Base-by-base conservation (phyloP, 2,888 invertebrate genomes). In the Spicauda simplicius region DNA sequence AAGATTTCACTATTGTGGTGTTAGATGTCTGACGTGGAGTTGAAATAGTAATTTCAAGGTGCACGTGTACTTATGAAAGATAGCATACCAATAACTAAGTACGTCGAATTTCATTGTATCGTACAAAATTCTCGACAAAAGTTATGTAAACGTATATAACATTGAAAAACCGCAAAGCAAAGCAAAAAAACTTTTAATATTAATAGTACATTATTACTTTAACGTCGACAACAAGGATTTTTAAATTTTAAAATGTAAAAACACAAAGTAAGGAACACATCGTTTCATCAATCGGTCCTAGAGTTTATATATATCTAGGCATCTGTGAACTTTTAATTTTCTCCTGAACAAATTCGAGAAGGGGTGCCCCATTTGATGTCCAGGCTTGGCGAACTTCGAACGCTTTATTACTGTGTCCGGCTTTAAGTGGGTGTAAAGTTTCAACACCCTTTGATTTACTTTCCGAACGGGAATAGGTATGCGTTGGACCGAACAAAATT, bases 401-500 rank as follows among this genome's bases (percentile, higher is more conserved):
- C 91, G 91, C 87, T 93, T 93, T 92, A 93, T 93, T 92, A 92
- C 92, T 89, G 91, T 92, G 92, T 92, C 93, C 93, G 91, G 91
- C 90, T 91, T 88, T 92, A 93, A 93, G 93, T 92, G 93, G 93
- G 93, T 92, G 93, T 92, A 92, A 92, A 93, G 92, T 93, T 93
- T 91, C 93, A 91, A 91, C 92, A 91, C 92, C 93, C 93, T 92
- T 92, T 92, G 92, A 93, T 92, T 93, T 92, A 93, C 91, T 91
- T 89, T 85, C 87, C 81, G 82, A 77, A 84, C 86, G 87, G 87
- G 78, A 83, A 85, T 88, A 88, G 87, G 90, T 88, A 71, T 81
- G 83, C 82, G 81, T 82, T 77, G 79, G 81, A 83, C 82, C 80
- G 83, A 76, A 80, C 83, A 74, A 77, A 88, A 87, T 87, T 86